Conservation (phyloP, 2,888 invertebrate species). For the Acrobasis suavella region DNA sequence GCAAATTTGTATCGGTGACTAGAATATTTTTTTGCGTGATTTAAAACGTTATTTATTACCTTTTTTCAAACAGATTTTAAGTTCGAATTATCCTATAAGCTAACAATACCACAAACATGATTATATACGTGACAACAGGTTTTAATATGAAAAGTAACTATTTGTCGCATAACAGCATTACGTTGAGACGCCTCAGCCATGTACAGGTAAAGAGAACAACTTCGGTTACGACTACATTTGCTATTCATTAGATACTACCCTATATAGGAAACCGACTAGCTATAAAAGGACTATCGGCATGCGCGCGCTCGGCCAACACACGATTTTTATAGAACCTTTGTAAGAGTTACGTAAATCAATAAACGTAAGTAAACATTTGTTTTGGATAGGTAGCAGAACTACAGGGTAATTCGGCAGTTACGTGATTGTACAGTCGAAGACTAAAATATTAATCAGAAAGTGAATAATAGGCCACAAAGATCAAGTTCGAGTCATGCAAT, state of each 20-base stretch:
- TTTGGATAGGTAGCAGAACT: background rate
- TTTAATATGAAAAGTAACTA: constrained; percentile 14
- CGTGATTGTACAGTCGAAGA: background rate
- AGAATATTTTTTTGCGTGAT: background rate
- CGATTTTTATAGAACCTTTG: constrained; percentile 50
- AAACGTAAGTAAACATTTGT: constrained; percentile 30
- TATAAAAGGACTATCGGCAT: constrained; percentile 58
- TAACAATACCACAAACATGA: background rate
- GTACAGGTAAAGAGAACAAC: constrained; percentile 53
- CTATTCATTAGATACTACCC: constrained; percentile 71
- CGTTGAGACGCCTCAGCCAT: constrained; percentile 42
- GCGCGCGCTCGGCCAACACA: constrained; percentile 45
- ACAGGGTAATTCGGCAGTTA: background rate
- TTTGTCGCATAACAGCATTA: constrained; percentile 33
- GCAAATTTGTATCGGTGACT: background rate
- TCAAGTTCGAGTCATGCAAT: constrained; percentile 20
- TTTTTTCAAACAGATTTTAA: background rate
- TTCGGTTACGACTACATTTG: constrained; percentile 60
- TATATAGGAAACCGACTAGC: constrained; percentile 64
- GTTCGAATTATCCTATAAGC: background rate
- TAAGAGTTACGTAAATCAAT: constrained; percentile 57
- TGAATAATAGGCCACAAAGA: background rate
- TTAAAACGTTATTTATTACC: background rate
- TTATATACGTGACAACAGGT: background rate
- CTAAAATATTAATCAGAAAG: background rate